Base-by-base conservation (phyloP, 2,113 vertebrate genomes). In the Microtus richardsoni region DNA sequence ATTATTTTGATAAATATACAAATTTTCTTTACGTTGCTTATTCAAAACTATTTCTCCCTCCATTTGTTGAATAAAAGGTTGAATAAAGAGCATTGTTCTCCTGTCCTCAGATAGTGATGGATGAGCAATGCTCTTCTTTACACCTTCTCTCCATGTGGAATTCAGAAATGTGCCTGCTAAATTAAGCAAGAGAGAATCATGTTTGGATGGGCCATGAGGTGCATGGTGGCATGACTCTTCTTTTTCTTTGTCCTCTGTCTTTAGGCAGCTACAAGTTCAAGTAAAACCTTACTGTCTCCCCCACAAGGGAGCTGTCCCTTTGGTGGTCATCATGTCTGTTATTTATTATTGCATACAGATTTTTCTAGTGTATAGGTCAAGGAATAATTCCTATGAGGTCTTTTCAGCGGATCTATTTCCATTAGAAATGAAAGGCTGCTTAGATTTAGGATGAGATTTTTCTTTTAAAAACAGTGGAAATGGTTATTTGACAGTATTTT, bases 201-300 rank as follows among this genome's bases (percentile, higher is more conserved):
- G 44, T 73, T 39, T 66, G 21, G 88, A n/a, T 83, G 91, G 88
- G 39, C 33, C 26, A 44, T 74, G 44, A 84, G 58, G 33, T 66
- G 22, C 24, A 4, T 60, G 47, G 54, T 28, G 41, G 21, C 80
- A 21, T 64, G 33, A 86, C 30, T 44, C 49, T 71, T 73, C 19
- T 84, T 49, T 49, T 58, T 39, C 66, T 92, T 30, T 94, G 78
- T 89, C 70, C 14, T 71, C 82, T 88, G 54, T 47, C 60, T 94
- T 70, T 71, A 75, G 82, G 47, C 17, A 96, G n/a, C 9, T 71
- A 39, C 54, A 14, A 41, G 54, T 83, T 7, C 52, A 93, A 87
- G 88, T 52, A 71, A 95, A 73, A 60, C 39, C 10, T 88, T 39
- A 9, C n/a, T 83, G 89, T 68, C 47, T 95, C 60, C 54, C 79